phyloP scores from a whole-genome alignment of 2,888 invertebrate genomes.

The Sthenelais limicola region DNA sequence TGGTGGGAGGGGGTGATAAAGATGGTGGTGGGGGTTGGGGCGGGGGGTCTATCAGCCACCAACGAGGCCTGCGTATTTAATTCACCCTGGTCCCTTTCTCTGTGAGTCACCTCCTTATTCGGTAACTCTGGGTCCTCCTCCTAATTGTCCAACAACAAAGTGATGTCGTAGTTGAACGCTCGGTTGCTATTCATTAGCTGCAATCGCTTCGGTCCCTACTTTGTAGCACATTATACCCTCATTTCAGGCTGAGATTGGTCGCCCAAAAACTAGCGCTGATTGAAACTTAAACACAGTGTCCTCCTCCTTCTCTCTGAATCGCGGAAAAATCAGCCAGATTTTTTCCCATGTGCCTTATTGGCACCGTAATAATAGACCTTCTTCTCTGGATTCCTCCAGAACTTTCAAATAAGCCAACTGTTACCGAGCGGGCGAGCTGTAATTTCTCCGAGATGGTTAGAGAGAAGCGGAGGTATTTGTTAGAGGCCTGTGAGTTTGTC shows the following conservation, averaged over 20 bases:
- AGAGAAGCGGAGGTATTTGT: constrained; percentile 13
- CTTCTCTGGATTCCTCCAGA: background rate
- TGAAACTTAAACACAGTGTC: constrained; percentile 28
- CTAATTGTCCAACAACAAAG: constrained; percentile 29
- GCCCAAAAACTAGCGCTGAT: constrained; percentile 24
- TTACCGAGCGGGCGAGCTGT: constrained; percentile 5
- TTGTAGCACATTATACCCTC: no score
- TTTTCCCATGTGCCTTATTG: background rate
- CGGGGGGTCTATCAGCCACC: no score
- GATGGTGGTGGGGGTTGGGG: no score
- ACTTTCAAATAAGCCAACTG: constrained; percentile 8
- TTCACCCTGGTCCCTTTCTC: no score
- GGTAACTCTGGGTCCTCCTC: constrained; percentile 2
- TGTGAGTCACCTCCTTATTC: constrained; percentile 16
- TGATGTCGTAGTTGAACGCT: no score
- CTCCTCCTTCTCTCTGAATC: no score
- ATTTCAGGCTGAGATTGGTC: no score
- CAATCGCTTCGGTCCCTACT: no score
- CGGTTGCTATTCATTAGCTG: no score
- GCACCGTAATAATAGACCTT: constrained; percentile 7
- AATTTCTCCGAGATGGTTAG: constrained; percentile 21
- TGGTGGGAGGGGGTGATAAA: no score
- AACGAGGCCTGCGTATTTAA: no score
- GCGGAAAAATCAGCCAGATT: constrained; percentile 5
- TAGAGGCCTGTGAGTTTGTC: background rate